Percentiles rank a stretch among this genome's conserved stretches.
Evolutionary conservation across 2,113 vertebrate genomes (phyloP).

Genomic region (Ammodytes marinus): DNA sequence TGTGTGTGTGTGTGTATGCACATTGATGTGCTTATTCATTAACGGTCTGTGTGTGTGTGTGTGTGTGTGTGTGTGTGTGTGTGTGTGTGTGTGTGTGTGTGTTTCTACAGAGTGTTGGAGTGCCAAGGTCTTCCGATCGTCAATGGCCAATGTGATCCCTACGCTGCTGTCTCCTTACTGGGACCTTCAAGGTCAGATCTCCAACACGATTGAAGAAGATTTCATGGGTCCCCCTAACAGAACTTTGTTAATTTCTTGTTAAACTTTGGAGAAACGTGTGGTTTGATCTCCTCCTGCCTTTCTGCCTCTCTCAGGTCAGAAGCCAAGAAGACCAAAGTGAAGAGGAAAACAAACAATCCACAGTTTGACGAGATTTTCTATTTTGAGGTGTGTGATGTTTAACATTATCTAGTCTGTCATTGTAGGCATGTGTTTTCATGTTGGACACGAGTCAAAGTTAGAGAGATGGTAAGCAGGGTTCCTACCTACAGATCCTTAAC

Average conservation of each 20-base stretch:
- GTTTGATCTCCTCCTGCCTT: not conserved
- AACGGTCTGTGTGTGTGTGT: slow-evolving; percentile 21
- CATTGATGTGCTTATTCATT: slow-evolving; percentile 9
- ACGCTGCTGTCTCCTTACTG: slow-evolving; percentile 92
- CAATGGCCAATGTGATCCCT: slow-evolving; percentile 97
- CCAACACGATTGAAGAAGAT: not conserved
- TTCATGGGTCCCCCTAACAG: not conserved
- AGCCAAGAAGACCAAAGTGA: slow-evolving; percentile 98
- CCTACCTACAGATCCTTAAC: not conserved
- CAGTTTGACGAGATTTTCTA: slow-evolving; percentile 99
- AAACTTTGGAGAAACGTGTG: not conserved
- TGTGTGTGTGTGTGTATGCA: no score
- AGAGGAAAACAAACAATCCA: slow-evolving; percentile 98
- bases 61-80: slow-evolving; percentile 46
- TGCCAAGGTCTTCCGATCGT: slow-evolving; percentile 98
- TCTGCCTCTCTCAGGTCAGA: slow-evolving; percentile 88
- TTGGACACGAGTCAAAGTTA: not conserved
- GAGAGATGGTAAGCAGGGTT: not conserved
- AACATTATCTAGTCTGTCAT: not conserved
- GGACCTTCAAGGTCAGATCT: slow-evolving; percentile 92
- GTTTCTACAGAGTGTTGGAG: slow-evolving; percentile 90
- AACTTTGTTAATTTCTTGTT: not conserved
- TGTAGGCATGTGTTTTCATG: not conserved
- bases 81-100: slow-evolving; percentile 34
- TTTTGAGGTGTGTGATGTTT: slow-evolving; percentile 88